Conservation (phyloP, 92 coral and sea anemone species). For the Diadumene lineata region DNA sequence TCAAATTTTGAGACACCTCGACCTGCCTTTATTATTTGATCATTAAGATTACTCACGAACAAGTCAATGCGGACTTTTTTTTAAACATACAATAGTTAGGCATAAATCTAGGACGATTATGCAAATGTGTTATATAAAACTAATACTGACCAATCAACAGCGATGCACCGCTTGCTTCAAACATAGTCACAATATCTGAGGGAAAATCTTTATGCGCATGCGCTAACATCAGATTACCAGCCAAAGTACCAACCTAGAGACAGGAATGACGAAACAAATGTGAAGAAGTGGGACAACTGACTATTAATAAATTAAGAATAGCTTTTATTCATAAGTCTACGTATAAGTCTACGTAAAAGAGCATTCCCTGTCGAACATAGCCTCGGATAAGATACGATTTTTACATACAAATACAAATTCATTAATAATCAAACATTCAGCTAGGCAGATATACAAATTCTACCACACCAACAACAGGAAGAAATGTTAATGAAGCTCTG, state of each 20-base stretch:
- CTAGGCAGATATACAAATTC: neutral
- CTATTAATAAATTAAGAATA: neutral
- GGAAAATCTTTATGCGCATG: constrained; percentile 65
- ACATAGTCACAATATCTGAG: constrained; percentile 57
- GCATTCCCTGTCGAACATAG: too few relatives aligned
- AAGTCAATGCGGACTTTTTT: neutral
- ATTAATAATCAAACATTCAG: neutral
- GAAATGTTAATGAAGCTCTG: neutral
- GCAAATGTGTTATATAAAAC: too few relatives aligned
- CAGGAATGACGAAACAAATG: neutral
- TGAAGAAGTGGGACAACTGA: neutral
- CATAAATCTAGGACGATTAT: too few relatives aligned
- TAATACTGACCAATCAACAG: constrained; percentile 43
- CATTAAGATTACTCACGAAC: too few relatives aligned
- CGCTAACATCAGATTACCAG: constrained; percentile 69
- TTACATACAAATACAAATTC: too few relatives aligned
- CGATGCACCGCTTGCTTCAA: constrained; percentile 61
- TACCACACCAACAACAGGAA: neutral
- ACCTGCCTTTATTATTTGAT: too few relatives aligned
- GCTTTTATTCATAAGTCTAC: too few relatives aligned
- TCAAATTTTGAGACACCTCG: too few relatives aligned
- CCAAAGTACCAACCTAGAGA: constrained; percentile 56
- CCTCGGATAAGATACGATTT: too few relatives aligned
- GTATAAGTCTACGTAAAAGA: too few relatives aligned
- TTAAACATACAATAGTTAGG: neutral